Evolutionary conservation across 2,888 invertebrate species (phyloP).

Genomic region (Hydropsyche betteni): DNA sequence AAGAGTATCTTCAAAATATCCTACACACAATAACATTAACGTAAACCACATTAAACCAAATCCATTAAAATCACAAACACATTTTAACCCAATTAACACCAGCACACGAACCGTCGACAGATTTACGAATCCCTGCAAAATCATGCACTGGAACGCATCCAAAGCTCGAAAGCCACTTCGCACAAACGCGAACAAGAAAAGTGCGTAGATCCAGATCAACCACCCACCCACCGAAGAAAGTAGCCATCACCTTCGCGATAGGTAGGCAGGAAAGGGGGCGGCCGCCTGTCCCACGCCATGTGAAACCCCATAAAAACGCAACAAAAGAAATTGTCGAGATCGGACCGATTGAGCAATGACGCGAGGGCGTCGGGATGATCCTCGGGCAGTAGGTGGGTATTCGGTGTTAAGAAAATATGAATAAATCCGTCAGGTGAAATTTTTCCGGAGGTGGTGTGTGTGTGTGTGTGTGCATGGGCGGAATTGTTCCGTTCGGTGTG

Average conservation of each 20-base stretch:
- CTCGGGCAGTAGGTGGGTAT: conserved; percentile 4
- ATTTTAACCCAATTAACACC: too few relatives aligned
- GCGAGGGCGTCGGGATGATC: conserved; percentile 2
- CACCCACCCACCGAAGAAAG: neutral
- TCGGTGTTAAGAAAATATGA: conserved; percentile 1
- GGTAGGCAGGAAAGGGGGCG: conserved; percentile 1
- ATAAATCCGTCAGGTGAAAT: conserved; percentile 18
- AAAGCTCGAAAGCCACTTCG: neutral
- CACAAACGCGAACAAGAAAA: neutral
- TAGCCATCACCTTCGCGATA: neutral
- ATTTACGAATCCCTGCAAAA: neutral
- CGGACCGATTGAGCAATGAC: conserved; percentile 14
- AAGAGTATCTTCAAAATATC: too few relatives aligned
- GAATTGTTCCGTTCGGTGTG: neutral
- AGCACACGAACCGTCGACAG: too few relatives aligned
- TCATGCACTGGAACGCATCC: neutral
- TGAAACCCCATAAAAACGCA: conserved; percentile 15
- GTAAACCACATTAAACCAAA: too few relatives aligned
- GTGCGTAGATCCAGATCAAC: neutral
- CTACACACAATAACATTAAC: too few relatives aligned
- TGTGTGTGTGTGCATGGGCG: neutral
- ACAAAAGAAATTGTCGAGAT: conserved; percentile 27
- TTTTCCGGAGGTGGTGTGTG: neutral
- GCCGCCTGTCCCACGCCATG: neutral
- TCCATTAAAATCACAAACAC: too few relatives aligned